Percentiles rank a stretch among this genome's conserved stretches.
phyloP scores from a whole-genome alignment of 2,113 vertebrate species.

The Lagopus muta region DNA sequence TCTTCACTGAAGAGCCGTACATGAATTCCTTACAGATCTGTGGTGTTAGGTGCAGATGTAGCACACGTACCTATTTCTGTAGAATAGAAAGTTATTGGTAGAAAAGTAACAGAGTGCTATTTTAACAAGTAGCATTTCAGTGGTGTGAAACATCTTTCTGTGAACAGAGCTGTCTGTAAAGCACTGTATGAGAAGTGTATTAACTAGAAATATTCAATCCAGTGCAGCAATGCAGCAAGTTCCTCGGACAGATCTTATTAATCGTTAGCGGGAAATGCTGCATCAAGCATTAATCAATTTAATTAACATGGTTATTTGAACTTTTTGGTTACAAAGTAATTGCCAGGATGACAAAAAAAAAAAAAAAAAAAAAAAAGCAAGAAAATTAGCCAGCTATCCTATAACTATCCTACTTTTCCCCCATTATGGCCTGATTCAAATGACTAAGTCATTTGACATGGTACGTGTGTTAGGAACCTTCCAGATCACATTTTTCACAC shows the following conservation, averaged over 20 bases:
- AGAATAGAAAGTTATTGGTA: not conserved
- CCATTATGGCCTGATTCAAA: conserved; percentile 44
- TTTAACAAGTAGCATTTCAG: not conserved
- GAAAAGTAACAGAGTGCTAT: not conserved
- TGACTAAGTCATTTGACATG: not conserved
- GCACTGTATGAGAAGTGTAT: not conserved
- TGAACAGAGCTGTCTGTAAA: not conserved
- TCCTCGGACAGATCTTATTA: conserved; percentile 29
- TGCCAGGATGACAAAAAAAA: conserved; percentile 35
- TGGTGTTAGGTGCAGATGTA: not conserved
- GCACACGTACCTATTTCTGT: not conserved
- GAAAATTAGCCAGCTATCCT: conserved; percentile 54
- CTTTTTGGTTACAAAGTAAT: conserved; percentile 59
- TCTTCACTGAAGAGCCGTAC: not conserved
- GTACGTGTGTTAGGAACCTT: not conserved
- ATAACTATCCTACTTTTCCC: conserved; percentile 1
- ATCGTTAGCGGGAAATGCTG: conserved; percentile 51
- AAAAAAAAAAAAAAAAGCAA: conserved; percentile 48
- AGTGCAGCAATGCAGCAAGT: conserved; percentile 31
- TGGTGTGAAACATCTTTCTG: not conserved
- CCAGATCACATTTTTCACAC: conserved; percentile 44
- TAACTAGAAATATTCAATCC: conserved; percentile 52
- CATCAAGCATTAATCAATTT: conserved; percentile 64
- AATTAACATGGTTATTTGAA: conserved; percentile 70
- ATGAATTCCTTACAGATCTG: not conserved